phyloP scores from a whole-genome alignment of 2,113 vertebrate species.

The Arvicanthis niloticus region DNA sequence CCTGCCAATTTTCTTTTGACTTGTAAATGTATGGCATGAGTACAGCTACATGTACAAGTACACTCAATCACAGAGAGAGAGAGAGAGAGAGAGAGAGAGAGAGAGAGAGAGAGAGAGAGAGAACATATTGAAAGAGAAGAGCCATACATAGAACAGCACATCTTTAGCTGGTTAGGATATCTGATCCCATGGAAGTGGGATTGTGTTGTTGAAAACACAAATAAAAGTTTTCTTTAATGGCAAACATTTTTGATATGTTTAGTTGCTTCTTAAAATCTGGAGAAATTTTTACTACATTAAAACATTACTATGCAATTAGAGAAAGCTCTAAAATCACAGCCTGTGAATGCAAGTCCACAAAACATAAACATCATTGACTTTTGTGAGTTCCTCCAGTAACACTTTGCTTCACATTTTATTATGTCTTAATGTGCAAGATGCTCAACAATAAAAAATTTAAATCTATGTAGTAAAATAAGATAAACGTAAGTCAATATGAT shows the following conservation, averaged over 20 bases:
- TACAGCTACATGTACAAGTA: no score
- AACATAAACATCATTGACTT: constrained; percentile 28
- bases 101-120: no score
- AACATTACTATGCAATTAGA: constrained; percentile 22
- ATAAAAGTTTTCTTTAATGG: background rate
- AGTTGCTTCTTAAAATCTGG: constrained; percentile 53
- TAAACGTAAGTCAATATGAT: background rate
- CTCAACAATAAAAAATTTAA: constrained; percentile 11
- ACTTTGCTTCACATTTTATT: background rate
- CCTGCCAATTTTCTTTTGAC: background rate
- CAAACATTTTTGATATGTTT: constrained; percentile 37
- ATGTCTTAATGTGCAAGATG: constrained; percentile 48
- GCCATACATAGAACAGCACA: background rate
- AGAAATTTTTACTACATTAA: constrained; percentile 11
- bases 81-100: background rate
- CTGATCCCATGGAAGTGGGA: background rate
- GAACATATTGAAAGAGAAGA: background rate
- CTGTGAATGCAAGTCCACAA: constrained; percentile 6
- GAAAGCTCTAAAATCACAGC: constrained; percentile 40
- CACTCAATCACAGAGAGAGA: background rate
- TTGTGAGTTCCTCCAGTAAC: constrained; percentile 12
- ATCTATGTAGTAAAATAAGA: background rate
- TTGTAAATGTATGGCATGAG: background rate
- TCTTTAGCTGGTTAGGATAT: background rate
- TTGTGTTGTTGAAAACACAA: constrained; percentile 28